Evolutionary conservation across 1,140 invertebrate species (phyloP).

Genomic region (Acromyrmex charruanus): DNA sequence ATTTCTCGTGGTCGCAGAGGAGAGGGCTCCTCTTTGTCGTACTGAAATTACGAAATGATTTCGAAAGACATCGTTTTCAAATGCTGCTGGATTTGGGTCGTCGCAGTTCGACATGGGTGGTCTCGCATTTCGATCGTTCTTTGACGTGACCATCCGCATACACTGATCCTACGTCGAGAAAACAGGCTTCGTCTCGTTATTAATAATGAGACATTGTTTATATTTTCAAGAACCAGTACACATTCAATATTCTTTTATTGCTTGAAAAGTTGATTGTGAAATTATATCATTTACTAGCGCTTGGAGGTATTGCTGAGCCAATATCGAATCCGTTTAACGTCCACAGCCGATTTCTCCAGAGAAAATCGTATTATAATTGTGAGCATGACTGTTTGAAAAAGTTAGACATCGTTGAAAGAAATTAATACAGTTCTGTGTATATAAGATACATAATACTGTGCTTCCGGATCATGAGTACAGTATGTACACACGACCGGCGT

Average conservation of each 20-base stretch:
- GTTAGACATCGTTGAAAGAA: slow-evolving; percentile 53
- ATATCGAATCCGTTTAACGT: neutral
- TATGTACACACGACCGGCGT: slow-evolving; percentile 45
- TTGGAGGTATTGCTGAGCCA: neutral
- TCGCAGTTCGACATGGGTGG: slow-evolving; percentile 53
- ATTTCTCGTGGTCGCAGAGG: neutral
- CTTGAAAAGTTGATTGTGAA: neutral
- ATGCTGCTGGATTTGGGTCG: slow-evolving; percentile 52
- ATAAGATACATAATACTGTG: neutral
- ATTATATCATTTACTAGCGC: neutral
- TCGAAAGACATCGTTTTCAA: slow-evolving; percentile 55
- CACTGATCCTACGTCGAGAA: neutral
- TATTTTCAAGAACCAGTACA: neutral
- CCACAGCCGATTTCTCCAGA: neutral
- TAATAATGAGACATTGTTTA: slow-evolving; percentile 8
- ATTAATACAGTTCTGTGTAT: slow-evolving; percentile 26
- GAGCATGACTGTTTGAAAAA: neutral
- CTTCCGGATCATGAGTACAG: slow-evolving; percentile 52
- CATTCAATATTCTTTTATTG: neutral
- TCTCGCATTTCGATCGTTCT: slow-evolving; percentile 33
- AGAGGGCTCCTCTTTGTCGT: slow-evolving; percentile 34
- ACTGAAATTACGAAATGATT: slow-evolving; percentile 43
- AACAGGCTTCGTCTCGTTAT: neutral
- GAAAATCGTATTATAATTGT: slow-evolving; percentile 18
- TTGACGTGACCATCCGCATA: slow-evolving; percentile 23